Conservation (phyloP, 2,113 vertebrate species). For the Castor canadensis region DNA sequence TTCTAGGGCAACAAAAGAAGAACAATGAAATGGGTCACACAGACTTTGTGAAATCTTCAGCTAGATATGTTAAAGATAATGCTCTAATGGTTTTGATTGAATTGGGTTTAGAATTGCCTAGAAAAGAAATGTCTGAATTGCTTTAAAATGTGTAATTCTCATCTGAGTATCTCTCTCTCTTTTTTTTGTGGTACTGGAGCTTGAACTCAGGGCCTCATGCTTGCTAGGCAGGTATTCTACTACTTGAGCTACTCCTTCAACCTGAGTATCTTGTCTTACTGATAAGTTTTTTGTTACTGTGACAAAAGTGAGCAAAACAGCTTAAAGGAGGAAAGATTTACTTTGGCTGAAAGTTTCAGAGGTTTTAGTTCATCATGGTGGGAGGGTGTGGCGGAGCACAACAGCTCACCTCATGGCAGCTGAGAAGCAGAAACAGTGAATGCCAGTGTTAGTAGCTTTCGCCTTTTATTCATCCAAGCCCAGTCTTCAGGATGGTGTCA, state of each 20-base stretch:
- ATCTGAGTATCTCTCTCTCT: background rate
- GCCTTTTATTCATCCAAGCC: background rate
- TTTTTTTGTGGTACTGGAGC: too few relatives aligned
- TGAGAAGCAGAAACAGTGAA: background rate
- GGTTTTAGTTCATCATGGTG: background rate
- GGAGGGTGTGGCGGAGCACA: background rate
- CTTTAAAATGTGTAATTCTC: constrained; percentile 7
- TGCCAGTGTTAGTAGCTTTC: background rate
- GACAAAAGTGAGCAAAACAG: background rate
- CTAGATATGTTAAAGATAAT: constrained; percentile 26
- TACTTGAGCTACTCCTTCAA: too few relatives aligned
- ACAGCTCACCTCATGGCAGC: background rate
- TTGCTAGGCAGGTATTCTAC: too few relatives aligned
- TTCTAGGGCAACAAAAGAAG: constrained; percentile 8
- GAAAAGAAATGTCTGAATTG: background rate
- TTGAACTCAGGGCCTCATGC: too few relatives aligned
- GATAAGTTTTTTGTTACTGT: background rate
- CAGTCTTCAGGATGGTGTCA: background rate
- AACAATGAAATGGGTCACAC: background rate
- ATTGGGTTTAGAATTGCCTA: constrained; percentile 26
- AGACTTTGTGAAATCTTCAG: background rate
- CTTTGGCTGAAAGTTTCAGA: background rate
- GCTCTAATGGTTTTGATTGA: constrained; percentile 24
- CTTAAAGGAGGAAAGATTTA: background rate
- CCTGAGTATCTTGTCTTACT: too few relatives aligned